A percentile compares a stretch with the other conserved stretches of the same genome.
These are phyloP conservation scores for Sakesphorus luctuosus DNA, from an alignment of 2,113 vertebrate species.

Conservation along the genomic window DNA sequence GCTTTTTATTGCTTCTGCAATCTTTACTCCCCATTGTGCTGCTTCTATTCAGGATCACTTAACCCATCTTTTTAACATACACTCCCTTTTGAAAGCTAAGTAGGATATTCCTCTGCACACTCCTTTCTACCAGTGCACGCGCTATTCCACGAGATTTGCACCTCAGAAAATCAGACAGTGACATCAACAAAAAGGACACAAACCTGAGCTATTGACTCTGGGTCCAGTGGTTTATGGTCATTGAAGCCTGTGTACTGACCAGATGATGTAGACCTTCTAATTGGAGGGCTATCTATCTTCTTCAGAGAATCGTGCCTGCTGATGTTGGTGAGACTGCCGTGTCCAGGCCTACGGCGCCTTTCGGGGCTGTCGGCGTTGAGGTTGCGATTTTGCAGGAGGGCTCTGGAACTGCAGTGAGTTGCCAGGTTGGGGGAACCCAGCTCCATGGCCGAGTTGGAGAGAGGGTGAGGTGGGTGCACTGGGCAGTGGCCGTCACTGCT, in stretches of 20 bases:
- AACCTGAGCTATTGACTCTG: slow-evolving; percentile 98
- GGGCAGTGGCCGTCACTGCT: slow-evolving; percentile 89
- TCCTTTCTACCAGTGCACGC: rapidly evolving
- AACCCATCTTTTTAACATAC: not conserved
- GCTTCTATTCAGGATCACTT: not conserved
- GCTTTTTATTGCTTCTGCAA: slow-evolving; percentile 6
- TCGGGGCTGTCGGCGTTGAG: slow-evolving; percentile 90
- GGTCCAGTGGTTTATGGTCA: slow-evolving; percentile 93
- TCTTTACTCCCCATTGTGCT: not conserved
- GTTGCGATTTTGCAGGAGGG: slow-evolving; percentile 86
- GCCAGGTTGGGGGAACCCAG: slow-evolving; percentile 84
- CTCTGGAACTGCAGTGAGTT: slow-evolving; percentile 87
- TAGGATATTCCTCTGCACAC: not conserved
- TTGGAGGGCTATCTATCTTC: slow-evolving; percentile 95
- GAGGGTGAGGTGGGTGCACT: slow-evolving; percentile 85
- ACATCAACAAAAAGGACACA: slow-evolving; percentile 34
- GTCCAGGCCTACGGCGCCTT: slow-evolving; percentile 84
- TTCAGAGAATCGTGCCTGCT: slow-evolving; percentile 93
- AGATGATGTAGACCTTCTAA: slow-evolving; percentile 94
- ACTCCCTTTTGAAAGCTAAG: not conserved
- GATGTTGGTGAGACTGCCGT: slow-evolving; percentile 93
- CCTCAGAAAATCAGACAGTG: not conserved
- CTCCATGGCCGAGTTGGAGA: slow-evolving; percentile 84
- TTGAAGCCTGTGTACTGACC: slow-evolving; percentile 92
- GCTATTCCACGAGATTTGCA: not conserved